These are phyloP conservation scores for Cartodere bifasciata DNA, from an alignment of 2,888 invertebrate genomes.

Conservation along the genomic window DNA sequence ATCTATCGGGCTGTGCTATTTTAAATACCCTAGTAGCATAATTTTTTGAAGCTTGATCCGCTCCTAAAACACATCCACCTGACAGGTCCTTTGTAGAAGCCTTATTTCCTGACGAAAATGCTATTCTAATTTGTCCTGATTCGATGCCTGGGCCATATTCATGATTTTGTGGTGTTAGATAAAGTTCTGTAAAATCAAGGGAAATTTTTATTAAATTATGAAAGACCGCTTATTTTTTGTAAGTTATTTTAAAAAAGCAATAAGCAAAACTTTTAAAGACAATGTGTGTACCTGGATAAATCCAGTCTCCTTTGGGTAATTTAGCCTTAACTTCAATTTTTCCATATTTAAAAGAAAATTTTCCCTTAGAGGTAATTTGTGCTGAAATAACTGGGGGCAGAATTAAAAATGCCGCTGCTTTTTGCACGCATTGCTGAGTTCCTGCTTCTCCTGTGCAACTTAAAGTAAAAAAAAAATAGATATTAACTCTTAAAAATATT, in stretches of 20 bases:
- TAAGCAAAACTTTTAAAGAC: too few relatives aligned
- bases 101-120: conserved; percentile 53
- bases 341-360: conserved; percentile 58
- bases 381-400: conserved; percentile 58
- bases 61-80: conserved; percentile 29
- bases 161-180: conserved; percentile 48
- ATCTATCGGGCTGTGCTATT: too few relatives aligned
- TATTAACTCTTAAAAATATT: neutral
- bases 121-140: conserved; percentile 61
- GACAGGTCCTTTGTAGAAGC: conserved; percentile 22
- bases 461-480: conserved; percentile 9
- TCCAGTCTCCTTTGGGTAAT: conserved; percentile 65
- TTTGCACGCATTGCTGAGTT: conserved; percentile 34
- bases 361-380: conserved; percentile 45
- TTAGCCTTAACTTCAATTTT: conserved; percentile 55
- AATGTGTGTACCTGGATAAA: conserved; percentile 50
- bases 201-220: neutral
- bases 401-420: conserved; percentile 40
- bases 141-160: conserved; percentile 48
- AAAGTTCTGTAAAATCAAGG: conserved; percentile 41
- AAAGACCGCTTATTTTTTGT: too few relatives aligned
- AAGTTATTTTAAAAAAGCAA: too few relatives aligned
- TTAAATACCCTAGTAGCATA: conserved; percentile 14
- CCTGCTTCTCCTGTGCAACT: conserved; percentile 34
- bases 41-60: conserved; percentile 21